Percentiles rank a stretch among this genome's conserved stretches.
Conservation (phyloP, 2,797 vertebrate species). For the Graptemys geographica region DNA sequence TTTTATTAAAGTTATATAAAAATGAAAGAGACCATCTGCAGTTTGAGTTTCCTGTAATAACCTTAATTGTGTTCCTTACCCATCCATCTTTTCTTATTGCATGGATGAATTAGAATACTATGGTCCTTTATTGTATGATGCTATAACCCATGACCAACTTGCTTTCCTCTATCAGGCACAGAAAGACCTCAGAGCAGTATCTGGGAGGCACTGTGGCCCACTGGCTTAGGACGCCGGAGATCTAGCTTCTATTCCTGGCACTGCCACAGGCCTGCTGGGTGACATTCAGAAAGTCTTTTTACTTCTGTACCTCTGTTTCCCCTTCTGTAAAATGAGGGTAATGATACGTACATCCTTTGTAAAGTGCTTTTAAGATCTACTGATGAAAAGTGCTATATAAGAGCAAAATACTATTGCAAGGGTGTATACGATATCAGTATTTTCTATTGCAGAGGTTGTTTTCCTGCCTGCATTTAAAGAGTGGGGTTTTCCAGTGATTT, state of each 20-base stretch:
- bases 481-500: background rate
- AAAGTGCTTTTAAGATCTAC: background rate
- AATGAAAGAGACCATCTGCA: background rate
- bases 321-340: background rate
- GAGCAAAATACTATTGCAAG: background rate
- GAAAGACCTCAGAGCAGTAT: background rate
- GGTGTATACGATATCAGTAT: background rate
- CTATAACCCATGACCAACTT: background rate
- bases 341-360: background rate
- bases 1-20: background rate
- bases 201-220: background rate
- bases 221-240: background rate
- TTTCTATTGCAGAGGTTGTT: background rate
- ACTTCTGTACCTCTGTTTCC: background rate
- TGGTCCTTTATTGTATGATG: background rate
- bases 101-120: background rate
- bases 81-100: background rate
- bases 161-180: background rate
- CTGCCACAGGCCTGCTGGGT: background rate
- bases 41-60: background rate
- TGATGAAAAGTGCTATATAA: background rate
- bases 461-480: background rate
- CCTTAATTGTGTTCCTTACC: background rate
- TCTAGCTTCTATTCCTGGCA: background rate
- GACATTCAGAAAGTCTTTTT: background rate